Evolutionary conservation across 2,113 vertebrate species (phyloP), one percentile per base, ranked within the genome.

Genomic region (Platysternon megacephalum): DNA sequence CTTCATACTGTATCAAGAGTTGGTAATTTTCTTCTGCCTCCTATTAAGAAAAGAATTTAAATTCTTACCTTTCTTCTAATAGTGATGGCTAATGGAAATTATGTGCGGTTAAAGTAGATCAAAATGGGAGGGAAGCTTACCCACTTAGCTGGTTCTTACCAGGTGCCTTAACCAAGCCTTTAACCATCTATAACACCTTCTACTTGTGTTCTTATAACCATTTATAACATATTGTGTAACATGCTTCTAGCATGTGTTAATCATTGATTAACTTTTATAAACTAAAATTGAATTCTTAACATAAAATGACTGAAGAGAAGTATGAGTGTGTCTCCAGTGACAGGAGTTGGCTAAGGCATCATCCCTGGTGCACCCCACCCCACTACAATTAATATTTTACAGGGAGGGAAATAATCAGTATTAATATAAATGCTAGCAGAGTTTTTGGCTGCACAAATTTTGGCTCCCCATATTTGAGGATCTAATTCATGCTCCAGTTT

Each of bases 221-320:
- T n/a, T 21, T n/a, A 39, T 39, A 72, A n/a, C 10, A 22, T 21
- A 22, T 9, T 3, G 21, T 35, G 11, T 39, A 68, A 56, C 1
- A 51, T 39, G 14, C 0, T 1, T 19, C 4, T 19, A 81, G 26
- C 1, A n/a, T 1, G 14, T n/a, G 10, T 2, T 28, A 72, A 10
- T 32, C 46, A 46, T 84, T 11, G 4, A n/a, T 39, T 87, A 51
- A 93, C 79, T 5, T 76, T 32, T 51, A 3, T 8, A 4, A 3
- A 13, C 5, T 82, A 12, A 5, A 84, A 32, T 1, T 0, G 7
- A n/a, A 17, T 72, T n/a, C 5, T 55, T 82, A 76, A 80, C 3
- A 89, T 8, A 22, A 82, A 68, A 80, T 17, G 2, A 5, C 8
- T 21, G 65, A 68, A n/a, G 17, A n/a, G 14, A 92, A 79, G 16